Evolutionary conservation across 2,888 invertebrate genomes (phyloP).

Genomic region (Pachymerium ferrugineum): DNA sequence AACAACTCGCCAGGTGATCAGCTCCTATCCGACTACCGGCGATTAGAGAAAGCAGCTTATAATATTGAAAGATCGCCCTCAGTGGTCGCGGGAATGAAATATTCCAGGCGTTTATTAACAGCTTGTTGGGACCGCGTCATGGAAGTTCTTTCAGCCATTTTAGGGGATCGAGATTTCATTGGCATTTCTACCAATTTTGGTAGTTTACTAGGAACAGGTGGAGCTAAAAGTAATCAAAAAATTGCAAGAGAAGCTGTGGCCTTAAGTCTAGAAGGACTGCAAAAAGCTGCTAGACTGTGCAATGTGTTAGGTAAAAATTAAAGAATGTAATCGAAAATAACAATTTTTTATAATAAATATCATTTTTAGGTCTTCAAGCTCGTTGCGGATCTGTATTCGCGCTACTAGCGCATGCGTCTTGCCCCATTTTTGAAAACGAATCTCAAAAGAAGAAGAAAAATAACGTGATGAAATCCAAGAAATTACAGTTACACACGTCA

Average conservation of each 20-base stretch:
- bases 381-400: constrained; percentile 86
- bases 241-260: constrained; percentile 72
- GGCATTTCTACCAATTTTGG: constrained; percentile 50
- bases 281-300: constrained; percentile 84
- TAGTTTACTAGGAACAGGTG: constrained; percentile 49
- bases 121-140: constrained; percentile 91
- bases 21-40: constrained; percentile 78
- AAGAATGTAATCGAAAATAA: not conserved
- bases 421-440: constrained; percentile 58
- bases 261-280: constrained; percentile 79
- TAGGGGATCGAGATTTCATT: constrained; percentile 52
- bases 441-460: constrained; percentile 35
- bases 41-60: constrained; percentile 69
- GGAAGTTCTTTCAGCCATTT: constrained; percentile 72
- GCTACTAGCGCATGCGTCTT: constrained; percentile 79
- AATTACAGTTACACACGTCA: constrained; percentile 49
- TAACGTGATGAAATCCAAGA: constrained; percentile 37
- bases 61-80: constrained; percentile 64
- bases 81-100: constrained; percentile 59
- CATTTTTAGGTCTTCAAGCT: constrained; percentile 65
- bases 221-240: constrained; percentile 50
- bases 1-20: constrained; percentile 62
- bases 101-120: constrained; percentile 64
- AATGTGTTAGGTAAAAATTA: constrained; percentile 66
- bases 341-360: not conserved